Evolutionary conservation across 2,888 invertebrate genomes (phyloP), one percentile per base, ranked within the genome.

Genomic region (Lydus trimaculatus): DNA sequence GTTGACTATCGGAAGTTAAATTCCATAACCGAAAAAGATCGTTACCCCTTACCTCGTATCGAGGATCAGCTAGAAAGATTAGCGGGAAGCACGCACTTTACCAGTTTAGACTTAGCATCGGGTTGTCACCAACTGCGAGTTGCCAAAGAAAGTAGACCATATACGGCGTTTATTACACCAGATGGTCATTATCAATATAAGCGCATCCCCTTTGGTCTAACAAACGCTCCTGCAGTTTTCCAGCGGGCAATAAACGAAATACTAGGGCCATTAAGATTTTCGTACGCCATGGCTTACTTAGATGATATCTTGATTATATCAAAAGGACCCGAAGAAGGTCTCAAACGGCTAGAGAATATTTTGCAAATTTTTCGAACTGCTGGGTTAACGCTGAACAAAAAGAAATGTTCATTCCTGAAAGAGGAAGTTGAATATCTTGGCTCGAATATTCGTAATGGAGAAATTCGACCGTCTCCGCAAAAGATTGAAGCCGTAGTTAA

Each of bases 81-180:
- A 15, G 65, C 70, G 7, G 75, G 73, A 9, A 74, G 75, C 25
- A 67, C 64, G 31, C 78, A 71, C 61, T 84, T 76, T 56, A 79
- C 80, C 7, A 72, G 69, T 5, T 63, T 84, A 4, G 82, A 84
- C 69, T 61, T 81, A 64, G 75, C 76, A 6, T 64, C 66, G 0
- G 83, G 81, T 0, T 79, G 79, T 70, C 74, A 78, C 59, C 83
- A 83, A 48, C 78, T 83, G 23, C 75, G 73, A 17, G 68, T 84
- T 39, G 66, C 61, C 8, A 70, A 76, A 61, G 69, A 72, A 6
- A 78, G 78, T 25, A 76, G 77, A 6, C 65, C 68, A 8, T 80
- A 80, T 60, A 84, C 81, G 0, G 83, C 79, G 0, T 80, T 81
- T 58, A 72, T 76, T 6, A 82, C 80, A 4, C 80, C 79, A 0